Evolutionary conservation across 2,113 vertebrate genomes (phyloP), one percentile per base, ranked within the genome.

Genomic region (Prochilodus magdalenae): DNA sequence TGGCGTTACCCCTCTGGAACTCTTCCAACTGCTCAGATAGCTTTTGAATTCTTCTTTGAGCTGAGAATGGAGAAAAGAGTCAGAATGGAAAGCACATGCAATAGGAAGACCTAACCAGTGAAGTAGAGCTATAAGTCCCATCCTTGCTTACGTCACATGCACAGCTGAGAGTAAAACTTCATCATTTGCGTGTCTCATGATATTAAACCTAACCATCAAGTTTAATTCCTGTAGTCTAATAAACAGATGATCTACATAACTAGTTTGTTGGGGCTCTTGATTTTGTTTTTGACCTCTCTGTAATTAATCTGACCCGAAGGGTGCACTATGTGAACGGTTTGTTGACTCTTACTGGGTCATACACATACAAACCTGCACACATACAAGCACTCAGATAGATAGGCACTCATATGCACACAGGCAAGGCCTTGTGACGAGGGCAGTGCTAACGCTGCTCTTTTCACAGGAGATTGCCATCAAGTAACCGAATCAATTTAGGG

Each of bases 381-480:
- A 79, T 70, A 78, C 18, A 60, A 18, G 10, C 40, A 79, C 10
- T 55, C 15, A 66, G 33, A 73, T 73, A 73, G 24, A 82, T 3
- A 7, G 29, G 75, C 78, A 47, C 44, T 75, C 5, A 71, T 71
- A 77, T 36, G 69, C 69, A 77, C 22, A 57, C 29, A 20, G 62
- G 81, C 11, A 76, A 10, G 62, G 18, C 1, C 2, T 6, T 53
- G 75, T 16, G 81, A 14, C 49, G 55, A 76, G 26, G 60, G 67
- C 49, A 85, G 80, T 33, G 82, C 70, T 71, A 71, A 79, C 78
- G 47, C 62, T 51, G 74, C 82, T 75, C 30, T 83, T 89, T 57
- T 83, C 72, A 71, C 51, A 79, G 67, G 51, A 80, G 69, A 87
- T 84, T 82, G 83, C 69, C 70, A 82, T 87, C 83, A 82, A 40